Evolutionary conservation across 1,140 invertebrate genomes (phyloP), one percentile per base, ranked within the genome.

Genomic region (Potamilus streckersoni): DNA sequence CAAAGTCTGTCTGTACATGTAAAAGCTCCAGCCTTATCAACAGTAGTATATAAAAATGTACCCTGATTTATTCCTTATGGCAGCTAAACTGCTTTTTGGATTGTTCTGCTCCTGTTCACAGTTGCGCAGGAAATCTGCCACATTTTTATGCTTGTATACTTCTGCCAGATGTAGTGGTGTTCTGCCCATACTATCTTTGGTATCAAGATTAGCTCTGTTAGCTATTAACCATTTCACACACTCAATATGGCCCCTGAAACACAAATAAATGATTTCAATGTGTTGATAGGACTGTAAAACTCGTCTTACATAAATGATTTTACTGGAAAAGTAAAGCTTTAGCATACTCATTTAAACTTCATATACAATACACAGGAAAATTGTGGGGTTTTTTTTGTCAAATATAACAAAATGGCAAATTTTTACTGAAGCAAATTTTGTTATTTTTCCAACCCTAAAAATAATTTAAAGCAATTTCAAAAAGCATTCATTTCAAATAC

Each of bases 191-290:
- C 80, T 81, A 77, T 90, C 89, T 66, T 83, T 78, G 14, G 79
- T 83, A 19, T 82, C 80, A 38, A 90, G 31, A 23, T 78, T 79
- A 6, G 87, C 82, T 16, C 85, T 74, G 77, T 90, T 90, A 15
- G 85, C 83, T 49, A 90, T 82, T 31, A 90, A 78, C 84, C 87
- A 89, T 66, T 87, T 89, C 15, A 87, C 86, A 80, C 87, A 87
- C 16, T 90, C 87, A 61, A 89, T 55, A 69, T 88, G 84, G 60
- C 86, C 87, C 77, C 89, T 90, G 76, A 65, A 76, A 72, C 71
- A 49, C 64, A 62, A 58, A 73, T 58, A 60, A 64, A 69, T 23
- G n/a, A 73, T 62, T 67, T 71, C 38, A 23, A 17, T 17, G 11
- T 23, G 16, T 66, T 56, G 19, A 56, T 13, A 14, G 19, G 19